Evolutionary conservation across 2,888 invertebrate species (phyloP), one percentile per base, ranked within the genome.

Genomic region (Melipona beecheii): DNA sequence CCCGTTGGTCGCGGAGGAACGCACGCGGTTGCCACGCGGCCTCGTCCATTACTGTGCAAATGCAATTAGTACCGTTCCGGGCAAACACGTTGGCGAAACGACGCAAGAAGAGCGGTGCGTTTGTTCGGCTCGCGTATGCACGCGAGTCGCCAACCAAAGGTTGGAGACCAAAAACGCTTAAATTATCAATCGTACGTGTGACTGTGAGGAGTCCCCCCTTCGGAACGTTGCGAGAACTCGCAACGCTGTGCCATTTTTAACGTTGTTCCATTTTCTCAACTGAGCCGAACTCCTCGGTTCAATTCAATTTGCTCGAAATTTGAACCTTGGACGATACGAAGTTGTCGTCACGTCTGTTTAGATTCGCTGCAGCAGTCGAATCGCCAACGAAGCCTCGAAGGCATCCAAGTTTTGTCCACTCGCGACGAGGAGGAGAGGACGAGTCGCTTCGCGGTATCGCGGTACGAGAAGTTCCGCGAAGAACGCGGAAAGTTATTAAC

Each of bases 31-130:
- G 76, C 85, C 75, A 79, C 87, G 79, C 90, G 86, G 90, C 88
- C 91, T 90, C 89, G 88, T 91, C 90, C 91, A 92, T 92, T 92
- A 92, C 90, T 90, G 91, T 91, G 92, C 91, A 91, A 92, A 92
- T 91, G 92, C 90, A 92, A 92, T 92, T 92, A 92, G 92, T 90
- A 92, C 91, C 89, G 89, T 90, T 87, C 89, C 85, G 85, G 81
- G 84, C 78, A 86, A 72, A 80, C 76, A 80, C 84, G 79, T 64
- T 58, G 66, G 76, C 56, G 74, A 77, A 70, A 65, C 78, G 71
- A 75, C 80, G 84, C 84, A 82, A 87, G 87, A 88, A 88, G 75
- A 66, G 76, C 87, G 80, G 82, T 77, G 24, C 86, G 83, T 84
- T 85, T 87, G 80, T 87, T 76, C 82, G 49, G 3, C 60, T 72